Conservation (phyloP, 2,113 vertebrate species). For the Myrmophylax atrothorax region DNA sequence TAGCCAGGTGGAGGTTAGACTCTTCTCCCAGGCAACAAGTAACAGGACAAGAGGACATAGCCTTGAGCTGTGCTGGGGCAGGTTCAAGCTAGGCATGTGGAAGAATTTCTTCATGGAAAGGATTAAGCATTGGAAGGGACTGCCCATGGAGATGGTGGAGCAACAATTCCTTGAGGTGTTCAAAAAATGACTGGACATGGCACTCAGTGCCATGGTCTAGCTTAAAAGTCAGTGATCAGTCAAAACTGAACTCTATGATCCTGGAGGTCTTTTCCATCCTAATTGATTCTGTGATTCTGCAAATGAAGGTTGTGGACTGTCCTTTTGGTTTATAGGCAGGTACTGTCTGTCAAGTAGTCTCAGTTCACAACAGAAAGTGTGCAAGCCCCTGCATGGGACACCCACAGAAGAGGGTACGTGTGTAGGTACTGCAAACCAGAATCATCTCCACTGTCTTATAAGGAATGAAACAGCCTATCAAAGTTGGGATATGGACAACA, state of each 20-base stretch:
- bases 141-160: background rate
- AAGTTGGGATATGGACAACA: background rate
- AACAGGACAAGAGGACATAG: background rate
- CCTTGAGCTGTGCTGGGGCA: background rate
- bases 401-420: background rate
- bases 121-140: background rate
- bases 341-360: background rate
- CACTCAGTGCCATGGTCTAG: no score
- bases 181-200: accelerated
- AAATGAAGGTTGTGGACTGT: background rate
- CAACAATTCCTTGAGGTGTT: background rate
- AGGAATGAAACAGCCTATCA: background rate
- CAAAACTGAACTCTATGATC: accelerated
- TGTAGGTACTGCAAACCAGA: background rate
- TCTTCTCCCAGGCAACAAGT: background rate
- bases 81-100: background rate
- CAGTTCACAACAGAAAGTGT: background rate
- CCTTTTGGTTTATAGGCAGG: background rate
- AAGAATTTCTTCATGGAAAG: background rate
- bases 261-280: background rate
- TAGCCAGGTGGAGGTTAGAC: accelerated
- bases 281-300: background rate
- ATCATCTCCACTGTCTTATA: background rate
- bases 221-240: accelerated
- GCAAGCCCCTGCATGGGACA: background rate